These are phyloP conservation scores for Psittacus erithacus DNA, from an alignment of 2,113 vertebrate species.

Conservation along the genomic window DNA sequence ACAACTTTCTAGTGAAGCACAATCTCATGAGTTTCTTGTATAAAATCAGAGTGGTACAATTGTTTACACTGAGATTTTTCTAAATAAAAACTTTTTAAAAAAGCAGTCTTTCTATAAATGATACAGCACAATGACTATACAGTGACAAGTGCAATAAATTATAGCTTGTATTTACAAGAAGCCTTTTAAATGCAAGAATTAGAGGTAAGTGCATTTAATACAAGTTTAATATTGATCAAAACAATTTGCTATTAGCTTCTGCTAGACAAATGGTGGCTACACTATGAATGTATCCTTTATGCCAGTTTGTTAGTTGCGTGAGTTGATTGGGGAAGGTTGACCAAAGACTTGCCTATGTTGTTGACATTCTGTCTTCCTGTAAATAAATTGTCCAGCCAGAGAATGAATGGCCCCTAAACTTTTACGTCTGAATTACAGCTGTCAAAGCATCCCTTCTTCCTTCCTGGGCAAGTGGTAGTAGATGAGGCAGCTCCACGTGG, in stretches of 20 bases:
- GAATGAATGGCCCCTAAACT: background rate
- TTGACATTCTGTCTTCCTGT: constrained; percentile 32
- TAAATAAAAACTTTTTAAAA: constrained; percentile 78
- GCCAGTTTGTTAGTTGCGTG: constrained; percentile 16
- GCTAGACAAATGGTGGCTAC: constrained; percentile 1
- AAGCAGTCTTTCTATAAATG: constrained; percentile 73
- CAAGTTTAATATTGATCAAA: constrained; percentile 56
- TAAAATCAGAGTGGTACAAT: constrained; percentile 80
- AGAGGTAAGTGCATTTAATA: constrained; percentile 71
- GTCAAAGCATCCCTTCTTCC: background rate
- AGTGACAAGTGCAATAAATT: constrained; percentile 80
- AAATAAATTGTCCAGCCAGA: constrained; percentile 28
- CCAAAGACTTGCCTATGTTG: background rate
- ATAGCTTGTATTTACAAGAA: constrained; percentile 81
- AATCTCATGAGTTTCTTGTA: constrained; percentile 73
- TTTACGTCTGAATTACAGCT: background rate
- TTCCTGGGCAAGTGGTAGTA: background rate
- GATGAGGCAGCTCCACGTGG: background rate
- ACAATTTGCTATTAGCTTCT: constrained; percentile 44
- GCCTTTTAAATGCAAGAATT: constrained; percentile 65
- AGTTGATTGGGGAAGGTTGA: constrained; percentile 1
- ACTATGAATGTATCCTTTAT: background rate
- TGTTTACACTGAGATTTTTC: constrained; percentile 81
- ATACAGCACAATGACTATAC: constrained; percentile 75
- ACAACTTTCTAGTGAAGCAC: constrained; percentile 73